Base-by-base conservation (phyloP, 2,888 invertebrate genomes). In the Drosophila helvetica region DNA sequence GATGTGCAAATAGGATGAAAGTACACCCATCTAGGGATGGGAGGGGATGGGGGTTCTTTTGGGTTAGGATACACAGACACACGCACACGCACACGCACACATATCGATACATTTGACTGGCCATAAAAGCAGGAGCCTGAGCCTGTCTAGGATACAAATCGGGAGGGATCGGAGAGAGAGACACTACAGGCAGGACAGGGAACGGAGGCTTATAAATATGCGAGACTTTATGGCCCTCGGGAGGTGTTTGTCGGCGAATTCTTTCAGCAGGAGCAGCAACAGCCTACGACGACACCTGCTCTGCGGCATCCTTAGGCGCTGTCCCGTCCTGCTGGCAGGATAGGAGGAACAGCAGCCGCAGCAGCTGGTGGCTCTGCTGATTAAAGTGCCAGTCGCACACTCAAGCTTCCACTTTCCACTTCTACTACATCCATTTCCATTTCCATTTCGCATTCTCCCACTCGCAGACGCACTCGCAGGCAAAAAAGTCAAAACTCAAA, bases 341-440 rank as follows among this genome's bases (percentile, higher is more conserved):
- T 56, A 27, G 47, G 47, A 46, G 38, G 52, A 42, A 19, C 17
- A 43, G 65, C 55, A 46, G 46, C 8, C 30, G 33, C 30, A 58
- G 57, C 27, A 55, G 57, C 77, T 75, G 73, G 77, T 79, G 77
- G 77, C 61, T 72, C 63, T 54, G 61, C 80, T 77, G 77, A 79
- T 77, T 77, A 79, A 77, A 77, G 77, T 77, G 77, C 77, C 74
- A 58, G 50, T 27, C 55, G 38, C 51, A 58, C 58, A 54, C 56
- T 7, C 25, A 17, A 46, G 38, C 46, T 22, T 30, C n/a, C 38
- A 38, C 30, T 33, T 52, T 7, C 30, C 42, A 18, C 17, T 5
- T 25, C 0, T 18, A 25, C 48, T 27, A 25, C 48, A 18, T 38
- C 9, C 18, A 30, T 52, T 27, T 33, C 9, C 18, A 30, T 52